These are phyloP conservation scores for Aegithalos caudatus DNA, from an alignment of 2,113 vertebrate genomes.

Conservation along the genomic window DNA sequence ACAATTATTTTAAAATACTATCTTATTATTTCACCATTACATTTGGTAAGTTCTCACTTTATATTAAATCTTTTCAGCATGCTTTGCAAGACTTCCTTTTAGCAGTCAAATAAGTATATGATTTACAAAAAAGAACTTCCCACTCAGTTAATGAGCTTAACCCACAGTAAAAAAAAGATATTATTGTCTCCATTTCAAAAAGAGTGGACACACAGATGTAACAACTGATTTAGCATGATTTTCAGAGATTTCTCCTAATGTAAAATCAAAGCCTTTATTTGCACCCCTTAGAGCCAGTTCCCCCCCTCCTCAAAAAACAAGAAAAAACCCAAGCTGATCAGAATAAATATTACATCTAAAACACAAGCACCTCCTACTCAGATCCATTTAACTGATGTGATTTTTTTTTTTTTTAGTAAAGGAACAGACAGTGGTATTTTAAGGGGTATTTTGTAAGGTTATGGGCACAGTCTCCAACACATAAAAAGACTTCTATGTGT, in stretches of 20 bases:
- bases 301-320: not conserved
- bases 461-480: not conserved
- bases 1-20: not conserved
- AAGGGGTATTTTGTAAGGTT: not conserved
- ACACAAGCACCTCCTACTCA: not conserved
- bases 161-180: not conserved
- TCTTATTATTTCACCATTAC: not conserved
- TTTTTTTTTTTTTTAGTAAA: not conserved
- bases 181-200: not conserved
- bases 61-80: not conserved
- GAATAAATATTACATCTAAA: not conserved
- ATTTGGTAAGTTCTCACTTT: not conserved
- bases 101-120: not conserved
- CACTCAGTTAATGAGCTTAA: not conserved
- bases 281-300: not conserved
- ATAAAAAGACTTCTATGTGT: not conserved
- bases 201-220: not conserved
- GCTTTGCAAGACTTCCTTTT: not conserved
- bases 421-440: not conserved
- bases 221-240: not conserved
- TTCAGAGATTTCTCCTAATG: not conserved
- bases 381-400: not conserved
- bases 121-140: not conserved
- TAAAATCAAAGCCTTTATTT: not conserved
- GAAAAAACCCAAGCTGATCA: not conserved